Evolutionary conservation across 2,797 vertebrate genomes (phyloP).

Genomic region (Orestias chungarensis): DNA sequence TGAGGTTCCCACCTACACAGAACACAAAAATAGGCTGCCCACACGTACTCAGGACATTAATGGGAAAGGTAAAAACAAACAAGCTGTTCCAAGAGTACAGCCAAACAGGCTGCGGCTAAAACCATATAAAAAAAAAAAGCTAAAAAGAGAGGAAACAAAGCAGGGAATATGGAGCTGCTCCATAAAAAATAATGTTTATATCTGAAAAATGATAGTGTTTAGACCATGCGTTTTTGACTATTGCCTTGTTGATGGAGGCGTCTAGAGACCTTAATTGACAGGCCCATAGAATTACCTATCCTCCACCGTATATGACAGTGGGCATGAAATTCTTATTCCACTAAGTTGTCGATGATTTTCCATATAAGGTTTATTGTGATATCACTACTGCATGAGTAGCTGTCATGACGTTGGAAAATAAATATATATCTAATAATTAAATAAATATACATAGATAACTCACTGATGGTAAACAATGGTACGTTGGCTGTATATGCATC

Average conservation of each 20-base stretch:
- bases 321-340: no score
- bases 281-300: no score
- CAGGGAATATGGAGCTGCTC: not conserved
- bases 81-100: constrained; percentile 55
- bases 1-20: constrained; percentile 9
- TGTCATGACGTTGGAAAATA: no score
- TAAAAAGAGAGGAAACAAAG: constrained; percentile 8
- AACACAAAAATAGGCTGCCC: constrained; percentile 26
- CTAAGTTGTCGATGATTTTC: no score
- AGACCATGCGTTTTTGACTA: not conserved
- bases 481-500: no score
- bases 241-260: not conserved
- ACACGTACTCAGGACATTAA: constrained; percentile 28
- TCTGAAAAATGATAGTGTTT: not conserved
- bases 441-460: no score
- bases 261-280: no score
- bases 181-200: not conserved
- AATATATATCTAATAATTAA: no score
- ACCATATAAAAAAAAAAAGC: constrained; percentile 37
- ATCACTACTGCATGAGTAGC: no score
- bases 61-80: constrained; percentile 53
- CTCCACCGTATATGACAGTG: no score
- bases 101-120: constrained; percentile 43
- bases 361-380: no score
- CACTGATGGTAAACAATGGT: no score